These are phyloP conservation scores for Meta bourneti DNA, from an alignment of 2,888 invertebrate species.

Conservation along the genomic window DNA sequence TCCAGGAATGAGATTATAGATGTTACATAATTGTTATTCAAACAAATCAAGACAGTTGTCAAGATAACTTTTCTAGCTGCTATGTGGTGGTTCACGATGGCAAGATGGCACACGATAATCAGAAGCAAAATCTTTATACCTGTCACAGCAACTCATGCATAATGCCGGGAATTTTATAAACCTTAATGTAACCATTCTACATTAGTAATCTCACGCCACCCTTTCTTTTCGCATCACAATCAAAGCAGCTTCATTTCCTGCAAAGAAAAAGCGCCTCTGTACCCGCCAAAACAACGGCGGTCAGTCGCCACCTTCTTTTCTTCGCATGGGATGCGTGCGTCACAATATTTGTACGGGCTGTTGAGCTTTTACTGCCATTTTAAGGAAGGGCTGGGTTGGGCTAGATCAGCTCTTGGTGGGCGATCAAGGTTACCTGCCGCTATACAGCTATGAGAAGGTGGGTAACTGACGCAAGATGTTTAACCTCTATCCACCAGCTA, in stretches of 20 bases:
- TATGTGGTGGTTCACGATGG: no score
- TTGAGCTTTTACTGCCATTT: conserved; percentile 50
- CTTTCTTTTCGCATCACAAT: not conserved
- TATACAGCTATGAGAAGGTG: conserved; percentile 45
- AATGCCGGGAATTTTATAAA: no score
- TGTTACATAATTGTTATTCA: no score
- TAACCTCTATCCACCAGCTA: conserved; percentile 59
- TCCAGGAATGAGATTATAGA: no score
- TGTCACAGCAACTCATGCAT: no score
- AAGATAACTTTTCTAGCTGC: no score
- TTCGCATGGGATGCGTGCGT: conserved; percentile 28
- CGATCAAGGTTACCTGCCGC: conserved; percentile 71
- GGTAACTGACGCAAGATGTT: conserved; percentile 65
- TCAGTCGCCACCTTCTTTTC: conserved; percentile 39
- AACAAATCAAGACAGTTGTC: no score
- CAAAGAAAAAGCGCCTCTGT: not conserved
- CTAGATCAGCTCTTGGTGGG: conserved; percentile 60
- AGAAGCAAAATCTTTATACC: no score
- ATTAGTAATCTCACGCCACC: no score
- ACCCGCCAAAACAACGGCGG: no score
- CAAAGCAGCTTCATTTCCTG: not conserved
- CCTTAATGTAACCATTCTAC: no score
- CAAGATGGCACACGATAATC: no score
- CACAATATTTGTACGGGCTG: conserved; percentile 68
- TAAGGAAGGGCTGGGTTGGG: conserved; percentile 54